Percentiles rank a stretch among this genome's conserved stretches.
These are phyloP conservation scores for Psophia crepitans DNA, from an alignment of 2,113 vertebrate genomes.

Conservation along the genomic window DNA sequence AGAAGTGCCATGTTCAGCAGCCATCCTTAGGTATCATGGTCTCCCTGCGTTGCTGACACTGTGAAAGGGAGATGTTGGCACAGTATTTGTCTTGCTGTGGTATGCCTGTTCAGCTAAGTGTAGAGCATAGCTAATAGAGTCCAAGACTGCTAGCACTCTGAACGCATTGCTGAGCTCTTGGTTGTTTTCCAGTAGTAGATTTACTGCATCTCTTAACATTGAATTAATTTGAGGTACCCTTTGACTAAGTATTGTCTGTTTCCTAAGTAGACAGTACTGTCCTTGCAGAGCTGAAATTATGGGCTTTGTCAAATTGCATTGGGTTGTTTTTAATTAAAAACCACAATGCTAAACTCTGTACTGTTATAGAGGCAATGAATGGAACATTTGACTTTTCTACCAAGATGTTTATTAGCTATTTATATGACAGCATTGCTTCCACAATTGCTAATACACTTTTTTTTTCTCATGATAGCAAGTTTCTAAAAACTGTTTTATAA, in stretches of 20 bases:
- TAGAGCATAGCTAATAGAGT: background rate
- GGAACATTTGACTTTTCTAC: background rate
- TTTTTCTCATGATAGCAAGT: background rate
- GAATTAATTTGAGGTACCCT: background rate
- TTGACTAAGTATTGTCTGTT: background rate
- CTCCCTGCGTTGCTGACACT: background rate
- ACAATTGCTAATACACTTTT: background rate
- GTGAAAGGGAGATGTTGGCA: background rate
- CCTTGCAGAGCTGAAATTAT: background rate
- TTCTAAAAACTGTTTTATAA: background rate
- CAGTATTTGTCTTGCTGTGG: background rate
- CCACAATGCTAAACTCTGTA: background rate
- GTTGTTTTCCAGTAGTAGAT: background rate
- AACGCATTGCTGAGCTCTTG: background rate
- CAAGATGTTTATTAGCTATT: background rate
- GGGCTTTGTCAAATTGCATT: background rate
- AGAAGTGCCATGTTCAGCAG: background rate
- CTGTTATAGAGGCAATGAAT: background rate
- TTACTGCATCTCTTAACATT: background rate
- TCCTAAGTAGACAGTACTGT: background rate
- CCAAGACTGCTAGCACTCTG: background rate
- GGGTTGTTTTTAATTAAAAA: constrained; percentile 32
- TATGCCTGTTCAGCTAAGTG: background rate
- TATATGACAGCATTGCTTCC: background rate
- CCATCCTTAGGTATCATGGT: background rate